These are phyloP conservation scores for Jacana jacana DNA, from an alignment of 2,113 vertebrate genomes.

Conservation along the genomic window DNA sequence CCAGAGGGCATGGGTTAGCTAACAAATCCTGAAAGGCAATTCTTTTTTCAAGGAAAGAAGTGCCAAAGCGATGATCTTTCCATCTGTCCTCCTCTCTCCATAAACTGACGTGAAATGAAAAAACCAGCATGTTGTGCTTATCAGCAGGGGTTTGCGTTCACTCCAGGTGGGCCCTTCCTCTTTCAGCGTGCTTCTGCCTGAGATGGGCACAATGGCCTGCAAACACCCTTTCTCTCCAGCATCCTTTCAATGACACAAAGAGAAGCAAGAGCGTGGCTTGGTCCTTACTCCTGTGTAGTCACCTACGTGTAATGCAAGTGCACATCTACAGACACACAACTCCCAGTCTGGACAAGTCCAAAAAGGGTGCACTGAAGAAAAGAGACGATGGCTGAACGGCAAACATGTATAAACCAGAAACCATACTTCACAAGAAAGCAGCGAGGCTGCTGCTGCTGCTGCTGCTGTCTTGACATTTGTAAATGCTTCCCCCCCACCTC, in stretches of 20 bases:
- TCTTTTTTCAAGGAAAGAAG: background rate
- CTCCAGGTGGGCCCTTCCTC: background rate
- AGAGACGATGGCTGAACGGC: background rate
- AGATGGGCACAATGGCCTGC: background rate
- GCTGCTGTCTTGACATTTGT: constrained; percentile 41
- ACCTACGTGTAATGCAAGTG: no score
- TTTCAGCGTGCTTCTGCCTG: background rate
- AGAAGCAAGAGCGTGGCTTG: background rate
- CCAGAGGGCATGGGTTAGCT: background rate
- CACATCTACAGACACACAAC: background rate
- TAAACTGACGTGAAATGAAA: background rate
- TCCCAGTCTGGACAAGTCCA: background rate
- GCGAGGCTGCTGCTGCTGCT: constrained; percentile 31
- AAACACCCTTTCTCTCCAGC: background rate
- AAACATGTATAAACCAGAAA: constrained; percentile 4
- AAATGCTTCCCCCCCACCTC: background rate
- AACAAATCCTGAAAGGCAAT: background rate
- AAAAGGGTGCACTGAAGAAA: background rate
- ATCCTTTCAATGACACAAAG: background rate
- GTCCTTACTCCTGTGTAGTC: accelerated
- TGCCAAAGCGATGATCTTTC: background rate
- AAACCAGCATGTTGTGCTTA: background rate
- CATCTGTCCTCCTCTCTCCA: background rate
- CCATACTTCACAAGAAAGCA: constrained; percentile 5
- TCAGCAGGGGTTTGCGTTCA: background rate